Evolutionary conservation across 2,797 vertebrate genomes (phyloP).

Genomic region (Tangara arthus): DNA sequence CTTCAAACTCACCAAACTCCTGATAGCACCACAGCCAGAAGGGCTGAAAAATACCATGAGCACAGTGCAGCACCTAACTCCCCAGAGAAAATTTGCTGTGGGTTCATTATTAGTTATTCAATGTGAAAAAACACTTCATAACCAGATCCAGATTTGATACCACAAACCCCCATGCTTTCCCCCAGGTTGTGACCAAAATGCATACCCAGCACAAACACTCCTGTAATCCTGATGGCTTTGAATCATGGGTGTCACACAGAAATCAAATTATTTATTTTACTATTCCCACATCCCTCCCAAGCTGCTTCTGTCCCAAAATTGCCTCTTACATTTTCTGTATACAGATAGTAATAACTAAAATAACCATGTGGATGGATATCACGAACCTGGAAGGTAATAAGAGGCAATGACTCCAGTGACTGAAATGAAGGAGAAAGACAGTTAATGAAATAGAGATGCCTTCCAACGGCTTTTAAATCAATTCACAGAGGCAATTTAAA

Average conservation of each 20-base stretch:
- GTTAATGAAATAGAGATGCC: conserved; percentile 74
- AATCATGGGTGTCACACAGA: conserved; percentile 18
- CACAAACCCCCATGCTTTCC: accelerated
- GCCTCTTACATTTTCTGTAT: conserved; percentile 44
- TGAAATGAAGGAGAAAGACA: conserved; percentile 70
- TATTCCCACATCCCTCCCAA: neutral
- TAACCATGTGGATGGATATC: conserved; percentile 66
- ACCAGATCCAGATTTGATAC: neutral
- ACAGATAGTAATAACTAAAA: conserved; percentile 66
- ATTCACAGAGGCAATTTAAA: conserved; percentile 74
- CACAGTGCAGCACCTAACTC: neutral
- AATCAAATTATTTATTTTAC: conserved; percentile 57
- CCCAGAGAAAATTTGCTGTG: neutral
- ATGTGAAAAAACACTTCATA: neutral
- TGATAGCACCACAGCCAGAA: neutral
- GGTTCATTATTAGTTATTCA: neutral
- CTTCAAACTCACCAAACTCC: neutral
- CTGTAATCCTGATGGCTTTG: conserved; percentile 16
- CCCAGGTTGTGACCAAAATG: neutral
- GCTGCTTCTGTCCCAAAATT: conserved; percentile 36
- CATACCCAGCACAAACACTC: neutral
- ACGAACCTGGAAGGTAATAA: conserved; percentile 68
- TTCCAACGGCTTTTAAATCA: conserved; percentile 76
- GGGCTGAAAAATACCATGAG: neutral
- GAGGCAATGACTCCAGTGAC: conserved; percentile 66